These are phyloP conservation scores for Chloroclystis v-ata DNA, from an alignment of 2,888 invertebrate species.

Conservation along the genomic window DNA sequence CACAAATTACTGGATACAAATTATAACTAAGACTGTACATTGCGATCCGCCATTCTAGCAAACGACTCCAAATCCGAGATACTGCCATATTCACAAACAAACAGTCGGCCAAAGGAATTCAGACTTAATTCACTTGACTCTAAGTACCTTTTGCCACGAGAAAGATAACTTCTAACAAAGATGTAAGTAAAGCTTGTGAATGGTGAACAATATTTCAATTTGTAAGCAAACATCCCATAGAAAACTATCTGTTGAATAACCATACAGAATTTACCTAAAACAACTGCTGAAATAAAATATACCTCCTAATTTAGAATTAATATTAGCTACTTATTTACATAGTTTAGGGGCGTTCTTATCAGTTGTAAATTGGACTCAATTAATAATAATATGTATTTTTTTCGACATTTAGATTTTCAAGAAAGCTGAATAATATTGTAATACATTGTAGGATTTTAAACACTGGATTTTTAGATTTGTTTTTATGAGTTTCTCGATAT, in stretches of 20 bases:
- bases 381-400: too few relatives aligned
- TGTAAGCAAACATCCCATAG: not conserved
- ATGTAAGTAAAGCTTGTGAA: too few relatives aligned
- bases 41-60: too few relatives aligned
- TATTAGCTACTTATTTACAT: conserved; percentile 22
- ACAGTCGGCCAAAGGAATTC: too few relatives aligned
- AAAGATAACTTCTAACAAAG: not conserved
- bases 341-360: not conserved
- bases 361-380: not conserved
- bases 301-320: conserved; percentile 20
- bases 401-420: too few relatives aligned
- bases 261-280: conserved; percentile 11
- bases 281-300: conserved; percentile 19
- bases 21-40: not conserved
- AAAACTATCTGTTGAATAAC: not conserved
- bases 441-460: too few relatives aligned
- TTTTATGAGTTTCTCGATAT: too few relatives aligned
- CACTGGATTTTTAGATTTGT: too few relatives aligned
- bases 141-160: not conserved
- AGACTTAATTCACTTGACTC: too few relatives aligned
- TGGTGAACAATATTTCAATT: not conserved
- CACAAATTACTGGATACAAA: not conserved
- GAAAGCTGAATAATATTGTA: too few relatives aligned
- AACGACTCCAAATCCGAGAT: too few relatives aligned
- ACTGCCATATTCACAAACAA: too few relatives aligned